These are phyloP conservation scores for Alviniconcha marisindica DNA, from an alignment of 1,140 invertebrate genomes.

Conservation along the genomic window DNA sequence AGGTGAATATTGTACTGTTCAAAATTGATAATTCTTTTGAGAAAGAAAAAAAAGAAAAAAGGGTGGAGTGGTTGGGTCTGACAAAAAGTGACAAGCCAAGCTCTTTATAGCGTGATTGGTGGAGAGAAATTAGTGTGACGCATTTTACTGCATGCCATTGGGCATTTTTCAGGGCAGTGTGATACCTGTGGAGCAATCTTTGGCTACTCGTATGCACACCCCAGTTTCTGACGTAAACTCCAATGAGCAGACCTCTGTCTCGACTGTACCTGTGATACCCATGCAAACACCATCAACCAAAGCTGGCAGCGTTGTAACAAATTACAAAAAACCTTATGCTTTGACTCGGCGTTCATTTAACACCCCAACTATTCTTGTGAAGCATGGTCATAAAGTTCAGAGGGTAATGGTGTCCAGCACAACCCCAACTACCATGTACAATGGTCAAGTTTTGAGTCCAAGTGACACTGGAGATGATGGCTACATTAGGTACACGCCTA, in stretches of 20 bases:
- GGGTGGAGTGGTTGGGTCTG: no score
- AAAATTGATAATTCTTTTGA: no score
- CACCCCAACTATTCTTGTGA: slow-evolving; percentile 65
- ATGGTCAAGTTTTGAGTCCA: slow-evolving; percentile 49
- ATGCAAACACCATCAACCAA: slow-evolving; percentile 56
- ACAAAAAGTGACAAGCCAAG: no score
- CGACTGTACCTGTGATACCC: slow-evolving; percentile 54
- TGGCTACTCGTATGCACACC: slow-evolving; percentile 56
- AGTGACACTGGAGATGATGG: slow-evolving; percentile 52
- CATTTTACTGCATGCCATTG: background rate
- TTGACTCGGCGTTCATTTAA: slow-evolving; percentile 60
- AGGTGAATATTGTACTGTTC: no score
- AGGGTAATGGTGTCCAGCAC: slow-evolving; percentile 60
- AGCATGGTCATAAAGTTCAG: slow-evolving; percentile 68
- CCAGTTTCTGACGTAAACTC: slow-evolving; percentile 49
- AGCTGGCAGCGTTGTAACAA: slow-evolving; percentile 54
- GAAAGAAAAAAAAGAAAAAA: no score
- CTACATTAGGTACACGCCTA: slow-evolving; percentile 46
- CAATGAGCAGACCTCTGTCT: slow-evolving; percentile 51
- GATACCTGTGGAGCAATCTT: slow-evolving; percentile 59
- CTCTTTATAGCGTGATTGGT: no score
- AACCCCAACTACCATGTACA: slow-evolving; percentile 49
- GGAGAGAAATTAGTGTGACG: background rate
- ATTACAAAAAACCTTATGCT: slow-evolving; percentile 59
- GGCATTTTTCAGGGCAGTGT: slow-evolving; percentile 57